These are phyloP conservation scores for Cheilosia variabilis DNA, from an alignment of 2,888 invertebrate species.

Conservation along the genomic window DNA sequence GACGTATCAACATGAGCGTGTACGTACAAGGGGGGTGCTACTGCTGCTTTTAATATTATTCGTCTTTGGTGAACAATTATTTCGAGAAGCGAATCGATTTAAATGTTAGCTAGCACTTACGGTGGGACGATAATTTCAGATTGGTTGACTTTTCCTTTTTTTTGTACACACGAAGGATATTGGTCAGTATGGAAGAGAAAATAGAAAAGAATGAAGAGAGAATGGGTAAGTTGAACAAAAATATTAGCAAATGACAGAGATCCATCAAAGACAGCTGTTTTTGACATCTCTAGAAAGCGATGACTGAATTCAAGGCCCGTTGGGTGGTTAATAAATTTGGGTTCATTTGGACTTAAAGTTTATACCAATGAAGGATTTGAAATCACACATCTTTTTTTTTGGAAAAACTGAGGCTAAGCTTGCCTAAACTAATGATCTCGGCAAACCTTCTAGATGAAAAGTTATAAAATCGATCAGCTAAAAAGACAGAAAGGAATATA, in stretches of 20 bases:
- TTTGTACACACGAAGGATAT: constrained; percentile 43
- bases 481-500: too few species aligned
- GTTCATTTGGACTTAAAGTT: too few species aligned
- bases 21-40: constrained; percentile 8
- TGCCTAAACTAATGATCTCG: too few species aligned
- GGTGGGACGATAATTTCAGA: constrained; percentile 22
- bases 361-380: too few species aligned
- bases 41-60: neutral
- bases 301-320: constrained; percentile 24
- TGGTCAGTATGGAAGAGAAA: constrained; percentile 27
- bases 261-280: constrained; percentile 40
- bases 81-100: constrained; percentile 45
- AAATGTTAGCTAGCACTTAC: constrained; percentile 24
- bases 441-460: too few species aligned
- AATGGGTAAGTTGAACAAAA: constrained; percentile 35
- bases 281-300: neutral
- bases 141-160: constrained; percentile 20
- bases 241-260: constrained; percentile 49
- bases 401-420: too few species aligned
- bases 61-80: neutral
- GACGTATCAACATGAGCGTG: constrained; percentile 71
- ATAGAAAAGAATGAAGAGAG: constrained; percentile 10
- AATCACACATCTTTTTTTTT: too few species aligned
- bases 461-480: too few species aligned
- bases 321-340: neutral